Conservation (phyloP, 2,888 invertebrate genomes). For the Napeogenes sylphis region DNA sequence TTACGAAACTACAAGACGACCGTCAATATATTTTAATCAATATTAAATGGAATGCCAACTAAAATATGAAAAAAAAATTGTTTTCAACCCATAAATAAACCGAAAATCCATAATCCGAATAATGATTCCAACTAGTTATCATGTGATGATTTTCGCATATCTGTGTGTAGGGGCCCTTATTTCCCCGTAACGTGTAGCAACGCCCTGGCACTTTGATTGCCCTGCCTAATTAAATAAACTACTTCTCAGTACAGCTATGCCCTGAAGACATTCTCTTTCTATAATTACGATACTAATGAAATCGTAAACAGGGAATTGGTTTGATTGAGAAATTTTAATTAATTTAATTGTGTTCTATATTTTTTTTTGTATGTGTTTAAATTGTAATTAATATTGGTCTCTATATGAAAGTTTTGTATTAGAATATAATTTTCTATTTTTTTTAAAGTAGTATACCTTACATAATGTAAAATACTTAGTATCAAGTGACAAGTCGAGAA, state of each 20-base stretch:
- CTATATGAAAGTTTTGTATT: not conserved
- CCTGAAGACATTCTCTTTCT: constrained; percentile 22
- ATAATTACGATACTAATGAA: constrained; percentile 25
- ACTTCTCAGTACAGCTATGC: constrained; percentile 48
- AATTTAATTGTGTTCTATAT: not conserved
- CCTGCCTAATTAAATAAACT: constrained; percentile 68
- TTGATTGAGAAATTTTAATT: constrained; percentile 3
- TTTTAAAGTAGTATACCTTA: too few relatives aligned
- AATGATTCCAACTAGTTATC: not conserved
- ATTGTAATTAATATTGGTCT: not conserved
- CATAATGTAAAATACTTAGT: too few relatives aligned
- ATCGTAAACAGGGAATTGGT: constrained; percentile 7
- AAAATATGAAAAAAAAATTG: too few relatives aligned
- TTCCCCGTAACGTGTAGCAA: constrained; percentile 26
- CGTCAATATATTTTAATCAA: not conserved
- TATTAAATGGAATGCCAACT: not conserved
- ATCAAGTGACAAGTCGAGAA: too few relatives aligned
- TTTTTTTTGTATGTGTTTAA: not conserved
- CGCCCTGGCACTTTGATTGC: constrained; percentile 53
- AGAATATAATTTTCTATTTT: too few relatives aligned
- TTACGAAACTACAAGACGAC: too few relatives aligned
- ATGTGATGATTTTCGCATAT: not conserved
- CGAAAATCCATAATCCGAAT: not conserved
- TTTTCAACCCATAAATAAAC: not conserved
- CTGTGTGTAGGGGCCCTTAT: constrained; percentile 23